Conservation (phyloP, 2,797 vertebrate species). For the Poeciliopsis gracilis region DNA sequence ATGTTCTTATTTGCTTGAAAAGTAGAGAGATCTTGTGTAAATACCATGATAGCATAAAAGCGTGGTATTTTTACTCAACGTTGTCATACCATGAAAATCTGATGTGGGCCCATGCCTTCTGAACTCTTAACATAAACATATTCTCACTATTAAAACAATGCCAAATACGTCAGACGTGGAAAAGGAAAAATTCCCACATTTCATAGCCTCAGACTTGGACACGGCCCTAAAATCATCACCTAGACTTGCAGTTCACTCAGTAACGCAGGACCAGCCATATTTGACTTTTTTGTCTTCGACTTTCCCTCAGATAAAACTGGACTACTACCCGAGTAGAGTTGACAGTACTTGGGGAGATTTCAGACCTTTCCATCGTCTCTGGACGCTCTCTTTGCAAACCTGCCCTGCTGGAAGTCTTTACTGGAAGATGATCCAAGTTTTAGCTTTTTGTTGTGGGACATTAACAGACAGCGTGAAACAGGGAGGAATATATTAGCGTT, state of each 20-base stretch:
- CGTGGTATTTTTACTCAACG: background rate
- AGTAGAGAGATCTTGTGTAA: background rate
- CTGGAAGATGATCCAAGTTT: slow-evolving; percentile 50
- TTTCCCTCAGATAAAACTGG: slow-evolving; percentile 21
- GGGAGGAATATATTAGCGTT: slow-evolving; percentile 18
- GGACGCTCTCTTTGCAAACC: slow-evolving; percentile 19
- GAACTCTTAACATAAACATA: slow-evolving; percentile 4
- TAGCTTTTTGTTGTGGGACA: slow-evolving; percentile 24
- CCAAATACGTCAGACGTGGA: background rate
- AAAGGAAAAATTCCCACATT: background rate
- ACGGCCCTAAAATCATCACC: background rate
- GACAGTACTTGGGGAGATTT: slow-evolving; percentile 17
- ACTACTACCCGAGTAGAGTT: slow-evolving; percentile 8
- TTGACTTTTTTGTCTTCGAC: background rate
- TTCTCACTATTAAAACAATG: background rate
- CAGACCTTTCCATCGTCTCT: slow-evolving; percentile 26
- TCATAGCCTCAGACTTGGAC: background rate
- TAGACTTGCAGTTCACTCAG: background rate
- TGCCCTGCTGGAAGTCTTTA: slow-evolving; percentile 51
- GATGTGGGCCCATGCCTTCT: background rate
- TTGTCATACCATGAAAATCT: background rate
- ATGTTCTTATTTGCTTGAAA: background rate
- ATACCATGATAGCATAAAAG: background rate
- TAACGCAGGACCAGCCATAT: background rate
- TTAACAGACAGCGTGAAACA: slow-evolving; percentile 18